Evolutionary conservation across 2,888 invertebrate species (phyloP), one percentile per base, ranked within the genome.

Genomic region (Calameuta filiformis): DNA sequence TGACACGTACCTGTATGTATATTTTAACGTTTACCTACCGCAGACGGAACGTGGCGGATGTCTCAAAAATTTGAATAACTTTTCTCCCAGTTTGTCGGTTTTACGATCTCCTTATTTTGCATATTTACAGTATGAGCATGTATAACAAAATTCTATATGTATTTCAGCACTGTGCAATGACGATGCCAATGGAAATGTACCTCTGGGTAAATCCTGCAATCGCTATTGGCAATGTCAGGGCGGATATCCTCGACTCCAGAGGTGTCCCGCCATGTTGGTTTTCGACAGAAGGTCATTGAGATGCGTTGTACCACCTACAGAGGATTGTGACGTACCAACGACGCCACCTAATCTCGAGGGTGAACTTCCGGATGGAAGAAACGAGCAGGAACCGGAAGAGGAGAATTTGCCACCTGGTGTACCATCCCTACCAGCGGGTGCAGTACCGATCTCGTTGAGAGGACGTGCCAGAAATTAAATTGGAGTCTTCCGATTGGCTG

Each of bases 151-250:
- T 12, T 12, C 31, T 15, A 33, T 23, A 34, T 71, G 31, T 71
- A 0, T 93, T 93, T 75, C 92, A 97, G 97, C 97, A 79, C 95
- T 98, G 76, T 98, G 97, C 92, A 97, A 97, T 90, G 97, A 97
- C 73, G 97, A 97, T 87, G 94, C 98, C 76, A 97, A 98, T 91
- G 97, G 97, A 81, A 97, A 97, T 92, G 97, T 98, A 15, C 96
- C 97, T 0, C 93, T 98, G 15, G 97, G 97, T 86, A 97, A 97
- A 92, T 97, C 97, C 76, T 98, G 97, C 94, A 97, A 97, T 93
- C 94, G 97, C 23, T 98, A 98, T 92, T 98, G 98, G 98, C 97
- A 97, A 90, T 98, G 98, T 90, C 97, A 97, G 90, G 97, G 97
- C 9, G 98, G 98, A 0, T 98, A 98, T 92, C 98, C 98, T 11